Percentiles rank a stretch among this genome's conserved stretches.
These are phyloP conservation scores for Vannuccia rotundouncinata DNA, from an alignment of 2,888 invertebrate species.

Conservation along the genomic window DNA sequence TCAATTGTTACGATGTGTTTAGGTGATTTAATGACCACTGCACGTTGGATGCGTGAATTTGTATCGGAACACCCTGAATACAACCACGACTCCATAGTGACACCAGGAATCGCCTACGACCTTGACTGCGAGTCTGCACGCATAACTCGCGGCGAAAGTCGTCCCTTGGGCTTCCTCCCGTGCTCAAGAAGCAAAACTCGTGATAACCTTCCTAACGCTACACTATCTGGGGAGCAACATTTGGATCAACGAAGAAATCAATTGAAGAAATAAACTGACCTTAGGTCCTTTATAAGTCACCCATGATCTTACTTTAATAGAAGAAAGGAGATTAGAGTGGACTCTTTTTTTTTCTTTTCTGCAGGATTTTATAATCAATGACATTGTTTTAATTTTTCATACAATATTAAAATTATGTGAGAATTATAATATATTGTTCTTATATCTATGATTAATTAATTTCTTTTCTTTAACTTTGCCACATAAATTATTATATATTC, in stretches of 20 bases:
- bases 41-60: conserved; percentile 85
- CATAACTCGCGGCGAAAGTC: neutral
- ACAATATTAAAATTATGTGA: no score
- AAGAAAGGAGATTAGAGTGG: no score
- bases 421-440: no score
- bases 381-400: no score
- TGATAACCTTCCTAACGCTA: conserved; percentile 28
- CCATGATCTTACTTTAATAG: no score
- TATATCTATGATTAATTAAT: no score
- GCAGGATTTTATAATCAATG: no score
- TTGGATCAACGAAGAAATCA: conserved; percentile 15
- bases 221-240: conserved; percentile 16
- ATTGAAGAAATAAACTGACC: neutral
- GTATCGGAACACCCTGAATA: conserved; percentile 80
- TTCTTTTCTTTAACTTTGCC: no score
- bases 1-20: no score
- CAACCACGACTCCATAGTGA: conserved; percentile 79
- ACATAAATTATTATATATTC: no score
- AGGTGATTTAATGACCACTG: conserved; percentile 84
- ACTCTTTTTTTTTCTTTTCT: no score
- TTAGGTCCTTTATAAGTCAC: no score
- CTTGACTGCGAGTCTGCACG: conserved; percentile 59
- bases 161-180: conserved; percentile 12
- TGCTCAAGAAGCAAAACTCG: neutral
- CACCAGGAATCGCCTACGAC: conserved; percentile 82